Percentiles rank a stretch among this genome's conserved stretches.
Conservation (phyloP, 2,797 vertebrate genomes). For the Menidia menidia region DNA sequence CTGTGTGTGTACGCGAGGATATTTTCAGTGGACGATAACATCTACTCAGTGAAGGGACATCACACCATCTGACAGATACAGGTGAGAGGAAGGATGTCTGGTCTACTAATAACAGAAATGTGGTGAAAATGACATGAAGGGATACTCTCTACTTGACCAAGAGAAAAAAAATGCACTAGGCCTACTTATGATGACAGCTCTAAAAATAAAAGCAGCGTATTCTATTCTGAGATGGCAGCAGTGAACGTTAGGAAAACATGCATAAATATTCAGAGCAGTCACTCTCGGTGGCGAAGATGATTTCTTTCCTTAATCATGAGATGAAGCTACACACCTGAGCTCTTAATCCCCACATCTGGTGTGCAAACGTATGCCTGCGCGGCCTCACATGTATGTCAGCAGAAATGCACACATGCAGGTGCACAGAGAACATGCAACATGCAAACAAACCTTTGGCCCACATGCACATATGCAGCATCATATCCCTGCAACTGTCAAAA, state of each 20-base stretch:
- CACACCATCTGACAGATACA: background rate
- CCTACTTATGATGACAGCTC: constrained; percentile 65
- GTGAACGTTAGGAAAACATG: constrained; percentile 58
- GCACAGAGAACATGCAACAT: constrained; percentile 38
- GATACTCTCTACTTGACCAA: constrained; percentile 54
- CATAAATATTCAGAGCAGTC: constrained; percentile 50
- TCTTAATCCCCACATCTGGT: constrained; percentile 53
- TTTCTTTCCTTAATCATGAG: constrained; percentile 50
- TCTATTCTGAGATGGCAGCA: constrained; percentile 63
- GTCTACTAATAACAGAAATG: constrained; percentile 3
- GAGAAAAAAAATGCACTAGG: constrained; percentile 33
- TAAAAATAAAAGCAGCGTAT: constrained; percentile 64
- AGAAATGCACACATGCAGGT: constrained; percentile 24
- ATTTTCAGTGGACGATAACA: constrained; percentile 11
- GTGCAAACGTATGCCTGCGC: constrained; percentile 6
- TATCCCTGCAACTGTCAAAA: constrained; percentile 55
- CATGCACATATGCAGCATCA: constrained; percentile 32
- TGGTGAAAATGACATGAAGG: constrained; percentile 41
- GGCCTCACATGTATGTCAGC: constrained; percentile 3
- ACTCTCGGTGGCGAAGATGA: constrained; percentile 36
- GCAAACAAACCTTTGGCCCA: constrained; percentile 42
- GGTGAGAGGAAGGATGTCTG: constrained; percentile 2
- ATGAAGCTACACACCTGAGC: constrained; percentile 59
- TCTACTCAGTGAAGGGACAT: constrained; percentile 22
- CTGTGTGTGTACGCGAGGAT: constrained; percentile 30